Evolutionary conservation across 2,113 vertebrate genomes (phyloP).

Genomic region (Anguilla japonica): DNA sequence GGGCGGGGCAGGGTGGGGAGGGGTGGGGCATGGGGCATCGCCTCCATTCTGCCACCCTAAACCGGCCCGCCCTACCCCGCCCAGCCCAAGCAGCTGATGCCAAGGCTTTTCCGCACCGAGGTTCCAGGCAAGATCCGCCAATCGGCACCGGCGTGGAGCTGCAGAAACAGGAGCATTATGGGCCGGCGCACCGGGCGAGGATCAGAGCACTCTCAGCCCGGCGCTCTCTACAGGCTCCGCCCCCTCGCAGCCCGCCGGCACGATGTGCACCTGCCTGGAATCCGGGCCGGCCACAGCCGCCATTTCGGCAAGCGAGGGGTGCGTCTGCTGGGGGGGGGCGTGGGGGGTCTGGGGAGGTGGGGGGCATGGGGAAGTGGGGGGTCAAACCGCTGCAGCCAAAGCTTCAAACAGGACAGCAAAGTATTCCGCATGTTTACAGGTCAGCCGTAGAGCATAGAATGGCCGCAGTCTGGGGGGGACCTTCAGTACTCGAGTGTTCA

Average conservation of each 20-base stretch:
- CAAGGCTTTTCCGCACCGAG: not conserved
- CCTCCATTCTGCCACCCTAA: not conserved
- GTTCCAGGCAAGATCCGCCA: conserved; percentile 51
- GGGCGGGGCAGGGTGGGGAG: too few relatives aligned
- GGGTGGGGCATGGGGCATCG: not conserved
- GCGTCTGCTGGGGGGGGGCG: too few relatives aligned
- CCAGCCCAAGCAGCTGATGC: not conserved
- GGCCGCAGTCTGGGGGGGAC: too few relatives aligned
- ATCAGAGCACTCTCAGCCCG: too few relatives aligned
- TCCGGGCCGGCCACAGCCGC: conserved; percentile 38
- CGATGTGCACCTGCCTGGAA: conserved; percentile 53
- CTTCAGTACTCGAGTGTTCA: not conserved
- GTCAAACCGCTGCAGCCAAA: conserved; percentile 65
- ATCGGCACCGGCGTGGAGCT: too few relatives aligned
- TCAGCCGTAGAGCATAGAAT: not conserved
- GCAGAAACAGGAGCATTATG: too few relatives aligned
- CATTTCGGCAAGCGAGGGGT: too few relatives aligned
- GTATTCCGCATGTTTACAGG: conserved; percentile 12
- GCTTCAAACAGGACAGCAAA: conserved; percentile 35
- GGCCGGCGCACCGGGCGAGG: too few relatives aligned
- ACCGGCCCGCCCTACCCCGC: not conserved
- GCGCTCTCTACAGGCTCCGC: too few relatives aligned
- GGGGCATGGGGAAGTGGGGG: conserved; percentile 40
- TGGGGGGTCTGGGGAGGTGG: too few relatives aligned
- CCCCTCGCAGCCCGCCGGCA: too few relatives aligned